Percentiles rank a stretch among this genome's conserved stretches.
These are phyloP conservation scores for Ectemnius continuus DNA, from an alignment of 2,888 invertebrate genomes.

Conservation along the genomic window DNA sequence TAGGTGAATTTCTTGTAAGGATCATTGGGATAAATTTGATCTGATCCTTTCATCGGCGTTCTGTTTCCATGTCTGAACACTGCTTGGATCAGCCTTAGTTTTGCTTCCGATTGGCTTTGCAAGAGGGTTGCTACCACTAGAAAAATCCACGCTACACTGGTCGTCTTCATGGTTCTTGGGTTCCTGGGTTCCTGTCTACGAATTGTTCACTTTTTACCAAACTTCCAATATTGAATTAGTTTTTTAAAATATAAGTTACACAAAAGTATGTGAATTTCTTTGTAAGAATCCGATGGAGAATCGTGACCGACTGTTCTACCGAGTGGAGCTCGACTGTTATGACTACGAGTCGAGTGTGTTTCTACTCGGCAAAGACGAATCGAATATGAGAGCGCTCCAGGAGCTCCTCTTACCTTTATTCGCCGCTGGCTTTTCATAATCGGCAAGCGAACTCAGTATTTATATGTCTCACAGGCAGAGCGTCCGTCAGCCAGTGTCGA, in stretches of 20 bases:
- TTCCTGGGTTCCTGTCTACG: too few relatives aligned
- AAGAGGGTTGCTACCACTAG: too few relatives aligned
- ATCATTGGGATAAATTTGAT: constrained; percentile 35
- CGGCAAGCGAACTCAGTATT: neutral
- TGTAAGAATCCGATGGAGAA: too few relatives aligned
- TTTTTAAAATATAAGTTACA: too few relatives aligned
- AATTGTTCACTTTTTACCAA: too few relatives aligned
- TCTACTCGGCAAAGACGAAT: neutral
- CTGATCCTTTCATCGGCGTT: constrained; percentile 19
- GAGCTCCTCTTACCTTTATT: neutral
- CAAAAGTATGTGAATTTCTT: too few relatives aligned
- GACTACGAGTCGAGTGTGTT: too few relatives aligned
- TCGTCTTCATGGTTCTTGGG: too few relatives aligned
- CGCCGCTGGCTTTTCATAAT: neutral
- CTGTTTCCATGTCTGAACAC: constrained; percentile 51
- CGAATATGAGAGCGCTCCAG: neutral
- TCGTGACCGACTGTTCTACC: too few relatives aligned
- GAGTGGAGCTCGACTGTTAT: too few relatives aligned
- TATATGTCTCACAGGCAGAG: neutral
- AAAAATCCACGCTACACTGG: too few relatives aligned
- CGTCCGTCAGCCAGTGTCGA: constrained; percentile 1
- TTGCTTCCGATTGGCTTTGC: neutral
- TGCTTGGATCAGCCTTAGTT: constrained; percentile 42
- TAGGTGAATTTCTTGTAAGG: constrained; percentile 38
- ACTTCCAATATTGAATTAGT: too few relatives aligned